Conservation (phyloP, 2,888 invertebrate genomes). For the Pegoplata infirma region DNA sequence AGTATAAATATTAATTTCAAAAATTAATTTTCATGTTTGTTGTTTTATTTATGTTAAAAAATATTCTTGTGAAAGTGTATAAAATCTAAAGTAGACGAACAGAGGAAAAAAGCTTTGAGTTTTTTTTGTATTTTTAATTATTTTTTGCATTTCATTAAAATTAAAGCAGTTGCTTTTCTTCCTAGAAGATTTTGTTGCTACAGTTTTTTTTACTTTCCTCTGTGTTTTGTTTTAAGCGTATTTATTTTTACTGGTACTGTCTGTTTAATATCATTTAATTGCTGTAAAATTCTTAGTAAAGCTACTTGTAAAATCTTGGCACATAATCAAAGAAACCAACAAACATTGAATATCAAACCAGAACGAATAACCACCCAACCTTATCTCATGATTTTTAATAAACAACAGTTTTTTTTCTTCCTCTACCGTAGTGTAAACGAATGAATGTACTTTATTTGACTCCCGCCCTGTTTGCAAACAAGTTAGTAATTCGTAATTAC, state of each 20-base stretch:
- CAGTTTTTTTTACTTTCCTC: too few relatives aligned
- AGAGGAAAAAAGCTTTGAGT: background rate
- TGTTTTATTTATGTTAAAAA: conserved; percentile 22
- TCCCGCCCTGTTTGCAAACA: conserved; percentile 51
- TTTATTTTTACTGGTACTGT: conserved; percentile 22
- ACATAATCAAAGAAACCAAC: conserved; percentile 56
- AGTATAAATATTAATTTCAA: conserved; percentile 45
- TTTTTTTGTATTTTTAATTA: conserved; percentile 41
- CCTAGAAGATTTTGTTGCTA: too few relatives aligned
- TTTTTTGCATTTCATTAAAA: conserved; percentile 58
- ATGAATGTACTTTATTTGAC: background rate
- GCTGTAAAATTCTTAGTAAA: conserved; percentile 53
- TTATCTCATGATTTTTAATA: background rate
- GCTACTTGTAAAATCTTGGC: conserved; percentile 58
- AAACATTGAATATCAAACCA: conserved; percentile 33
- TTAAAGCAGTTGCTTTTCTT: conserved; percentile 36
- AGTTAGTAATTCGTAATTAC: conserved; percentile 72
- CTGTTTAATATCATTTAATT: conserved; percentile 58
- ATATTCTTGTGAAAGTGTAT: conserved; percentile 30
- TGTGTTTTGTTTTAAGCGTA: too few relatives aligned
- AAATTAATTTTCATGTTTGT: conserved; percentile 41
- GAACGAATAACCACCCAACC: background rate
- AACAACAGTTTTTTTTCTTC: too few relatives aligned
- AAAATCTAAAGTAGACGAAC: background rate
- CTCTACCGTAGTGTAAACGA: background rate